Conservation (phyloP, 2,888 invertebrate species). For the Troides helena region DNA sequence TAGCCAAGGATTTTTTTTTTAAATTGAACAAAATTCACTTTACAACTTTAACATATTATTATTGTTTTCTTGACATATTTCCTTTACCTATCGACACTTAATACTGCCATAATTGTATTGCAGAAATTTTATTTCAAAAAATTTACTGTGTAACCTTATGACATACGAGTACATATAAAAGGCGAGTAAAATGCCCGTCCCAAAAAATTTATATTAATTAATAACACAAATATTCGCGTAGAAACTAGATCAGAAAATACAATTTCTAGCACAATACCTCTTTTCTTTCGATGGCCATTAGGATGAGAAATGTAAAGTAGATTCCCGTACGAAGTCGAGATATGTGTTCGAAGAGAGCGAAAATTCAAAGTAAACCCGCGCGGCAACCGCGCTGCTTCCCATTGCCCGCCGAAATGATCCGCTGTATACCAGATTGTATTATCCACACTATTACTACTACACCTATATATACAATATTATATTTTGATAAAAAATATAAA, state of each 20-base stretch:
- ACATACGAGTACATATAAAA: too few relatives aligned
- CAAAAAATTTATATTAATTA: too few relatives aligned
- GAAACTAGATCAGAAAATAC: constrained; percentile 40
- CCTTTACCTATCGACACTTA: too few relatives aligned
- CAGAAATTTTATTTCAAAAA: too few relatives aligned
- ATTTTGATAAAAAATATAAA: too few relatives aligned
- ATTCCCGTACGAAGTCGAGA: constrained; percentile 74
- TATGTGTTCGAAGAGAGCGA: constrained; percentile 76
- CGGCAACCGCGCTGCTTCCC: constrained; percentile 3
- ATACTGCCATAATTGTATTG: too few relatives aligned
- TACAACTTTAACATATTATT: too few relatives aligned
- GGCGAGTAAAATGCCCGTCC: fast-evolving
- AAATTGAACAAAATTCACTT: background rate
- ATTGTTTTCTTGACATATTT: too few relatives aligned
- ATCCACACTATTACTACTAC: constrained; percentile 1
- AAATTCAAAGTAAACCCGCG: constrained; percentile 63
- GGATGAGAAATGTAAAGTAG: constrained; percentile 80
- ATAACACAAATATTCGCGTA: constrained; percentile 21
- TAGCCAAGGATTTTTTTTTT: background rate
- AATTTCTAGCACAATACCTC: constrained; percentile 71
- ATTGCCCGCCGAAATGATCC: constrained; percentile 45
- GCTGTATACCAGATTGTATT: constrained; percentile 22
- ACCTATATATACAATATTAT: background rate
- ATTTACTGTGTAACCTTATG: too few relatives aligned
- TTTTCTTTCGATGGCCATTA: constrained; percentile 79